A percentile compares a stretch with the other conserved stretches of the same genome.
Conservation (phyloP, 2,888 invertebrate species). For the Zootermopsis nevadensis region DNA sequence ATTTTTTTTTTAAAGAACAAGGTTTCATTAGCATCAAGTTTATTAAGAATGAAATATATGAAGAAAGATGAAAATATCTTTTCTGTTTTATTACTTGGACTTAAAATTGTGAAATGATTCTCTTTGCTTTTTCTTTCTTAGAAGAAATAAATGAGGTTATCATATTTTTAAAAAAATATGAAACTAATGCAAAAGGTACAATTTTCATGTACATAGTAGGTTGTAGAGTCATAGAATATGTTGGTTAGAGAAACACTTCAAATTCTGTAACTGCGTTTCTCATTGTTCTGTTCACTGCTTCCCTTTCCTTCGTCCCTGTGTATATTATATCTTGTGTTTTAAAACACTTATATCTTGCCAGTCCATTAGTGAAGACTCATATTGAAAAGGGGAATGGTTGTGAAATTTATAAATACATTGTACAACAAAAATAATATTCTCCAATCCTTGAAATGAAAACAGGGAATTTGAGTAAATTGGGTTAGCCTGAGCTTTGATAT, state of each 20-base stretch:
- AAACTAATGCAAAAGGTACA: too few species aligned
- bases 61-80: too few species aligned
- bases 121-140: too few species aligned
- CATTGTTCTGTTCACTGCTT: background rate
- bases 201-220: background rate
- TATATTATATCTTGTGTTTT: background rate
- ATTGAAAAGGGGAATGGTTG: background rate
- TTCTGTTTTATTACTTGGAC: too few species aligned
- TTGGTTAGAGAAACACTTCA: background rate
- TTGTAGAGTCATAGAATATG: background rate
- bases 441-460: background rate
- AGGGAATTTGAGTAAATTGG: background rate
- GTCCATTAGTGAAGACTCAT: background rate
- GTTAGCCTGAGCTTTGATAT: background rate
- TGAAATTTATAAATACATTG: background rate
- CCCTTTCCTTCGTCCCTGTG: background rate
- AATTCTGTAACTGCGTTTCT: background rate
- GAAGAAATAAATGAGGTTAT: too few species aligned
- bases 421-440: background rate
- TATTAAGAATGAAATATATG: too few species aligned
- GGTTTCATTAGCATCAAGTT: too few species aligned
- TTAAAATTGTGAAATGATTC: too few species aligned
- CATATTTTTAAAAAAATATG: too few species aligned
- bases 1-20: too few species aligned
- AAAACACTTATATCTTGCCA: background rate